phyloP scores from a whole-genome alignment of 2,113 vertebrate species.

The Barnardius zonarius region DNA sequence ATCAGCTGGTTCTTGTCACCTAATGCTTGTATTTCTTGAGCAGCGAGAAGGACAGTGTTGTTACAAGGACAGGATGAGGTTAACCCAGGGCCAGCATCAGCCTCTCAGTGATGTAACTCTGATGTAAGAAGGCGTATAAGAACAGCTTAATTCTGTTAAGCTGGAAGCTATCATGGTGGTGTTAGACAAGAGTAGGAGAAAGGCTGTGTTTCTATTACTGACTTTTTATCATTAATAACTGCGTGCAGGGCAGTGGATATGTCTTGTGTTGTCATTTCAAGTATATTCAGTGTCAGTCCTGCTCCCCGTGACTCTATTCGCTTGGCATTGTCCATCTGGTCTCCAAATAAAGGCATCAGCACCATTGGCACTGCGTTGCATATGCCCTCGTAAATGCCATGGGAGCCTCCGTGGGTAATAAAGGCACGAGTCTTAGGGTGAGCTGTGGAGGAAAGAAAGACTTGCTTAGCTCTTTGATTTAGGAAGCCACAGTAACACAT shows the following conservation, averaged over 20 bases:
- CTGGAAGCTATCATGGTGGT: background rate
- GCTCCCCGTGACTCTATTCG: slow-evolving; percentile 78
- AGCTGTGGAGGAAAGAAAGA: slow-evolving; percentile 64
- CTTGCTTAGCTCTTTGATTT: background rate
- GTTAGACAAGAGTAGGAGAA: background rate
- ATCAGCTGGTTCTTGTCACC: background rate
- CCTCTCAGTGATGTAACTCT: background rate
- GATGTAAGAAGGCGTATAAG: background rate
- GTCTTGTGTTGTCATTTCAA: slow-evolving; percentile 77
- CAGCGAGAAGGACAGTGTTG: background rate
- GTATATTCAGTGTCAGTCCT: slow-evolving; percentile 80
- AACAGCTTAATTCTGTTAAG: background rate
- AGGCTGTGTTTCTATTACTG: slow-evolving; percentile 7
- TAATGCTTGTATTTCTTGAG: background rate
- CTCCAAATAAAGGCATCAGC: slow-evolving; percentile 84
- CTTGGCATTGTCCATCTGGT: slow-evolving; percentile 88
- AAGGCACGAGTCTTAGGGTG: slow-evolving; percentile 88
- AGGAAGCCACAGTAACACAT: background rate
- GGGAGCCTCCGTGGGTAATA: slow-evolving; percentile 90
- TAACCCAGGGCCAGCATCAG: background rate
- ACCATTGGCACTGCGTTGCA: slow-evolving; percentile 92
- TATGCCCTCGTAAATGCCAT: slow-evolving; percentile 88
- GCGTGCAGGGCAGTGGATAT: slow-evolving; percentile 78
- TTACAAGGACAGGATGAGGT: background rate
- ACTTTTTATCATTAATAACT: slow-evolving; percentile 87